These are phyloP conservation scores for Standfussiana lucernea DNA, from an alignment of 2,888 invertebrate genomes.

Conservation along the genomic window DNA sequence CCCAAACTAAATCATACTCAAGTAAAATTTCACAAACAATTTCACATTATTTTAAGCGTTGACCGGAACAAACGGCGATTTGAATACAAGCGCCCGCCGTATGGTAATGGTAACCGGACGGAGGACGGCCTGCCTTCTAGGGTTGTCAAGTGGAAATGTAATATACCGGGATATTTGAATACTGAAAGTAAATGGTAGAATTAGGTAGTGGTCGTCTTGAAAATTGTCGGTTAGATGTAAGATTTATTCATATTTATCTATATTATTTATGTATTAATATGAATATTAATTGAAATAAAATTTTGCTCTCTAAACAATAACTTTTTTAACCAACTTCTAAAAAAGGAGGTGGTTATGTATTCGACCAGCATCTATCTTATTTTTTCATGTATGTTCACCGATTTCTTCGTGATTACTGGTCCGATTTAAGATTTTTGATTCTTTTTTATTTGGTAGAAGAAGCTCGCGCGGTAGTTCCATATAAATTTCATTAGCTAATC, in stretches of 20 bases:
- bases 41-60: constrained; percentile 69
- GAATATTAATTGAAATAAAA: neutral
- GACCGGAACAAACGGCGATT: constrained; percentile 70
- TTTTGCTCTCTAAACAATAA: no score
- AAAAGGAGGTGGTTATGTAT: no score
- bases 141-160: constrained; percentile 59
- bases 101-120: constrained; percentile 75
- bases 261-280: constrained; percentile 16
- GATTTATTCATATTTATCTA: constrained; percentile 20
- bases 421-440: no score
- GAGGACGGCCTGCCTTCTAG: constrained; percentile 58
- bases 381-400: no score
- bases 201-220: constrained; percentile 28
- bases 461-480: no score
- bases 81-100: constrained; percentile 67
- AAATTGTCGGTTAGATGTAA: constrained; percentile 15
- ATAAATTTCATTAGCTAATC: no score
- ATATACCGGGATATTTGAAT: constrained; percentile 43
- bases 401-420: no score
- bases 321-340: no score
- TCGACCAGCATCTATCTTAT: no score
- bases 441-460: no score
- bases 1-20: constrained; percentile 53
- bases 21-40: constrained; percentile 66
- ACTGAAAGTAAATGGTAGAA: constrained; percentile 38